phyloP scores from a whole-genome alignment of 2,113 vertebrate genomes.

The Antennarius striatus region DNA sequence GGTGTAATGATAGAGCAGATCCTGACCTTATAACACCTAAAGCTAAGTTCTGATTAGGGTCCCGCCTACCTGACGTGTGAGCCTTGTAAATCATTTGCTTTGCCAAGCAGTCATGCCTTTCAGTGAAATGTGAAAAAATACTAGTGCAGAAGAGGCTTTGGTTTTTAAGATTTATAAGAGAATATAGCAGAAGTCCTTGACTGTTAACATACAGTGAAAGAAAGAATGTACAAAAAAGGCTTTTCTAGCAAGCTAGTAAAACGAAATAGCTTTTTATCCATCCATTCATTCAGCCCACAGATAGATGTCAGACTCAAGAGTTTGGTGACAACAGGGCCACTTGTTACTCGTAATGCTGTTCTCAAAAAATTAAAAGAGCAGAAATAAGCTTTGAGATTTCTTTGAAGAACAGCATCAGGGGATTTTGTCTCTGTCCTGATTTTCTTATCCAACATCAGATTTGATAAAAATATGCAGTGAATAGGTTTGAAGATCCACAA shows the following conservation, averaged over 20 bases:
- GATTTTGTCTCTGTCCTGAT: background rate
- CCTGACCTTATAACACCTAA: constrained; percentile 1
- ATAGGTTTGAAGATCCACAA: too few species aligned
- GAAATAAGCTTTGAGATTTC: background rate
- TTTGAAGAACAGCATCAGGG: background rate
- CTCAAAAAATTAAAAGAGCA: background rate
- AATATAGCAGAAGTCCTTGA: background rate
- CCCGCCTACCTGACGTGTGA: background rate
- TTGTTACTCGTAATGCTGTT: background rate
- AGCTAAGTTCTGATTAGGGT: constrained; percentile 3
- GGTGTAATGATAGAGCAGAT: background rate
- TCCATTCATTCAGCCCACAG: background rate
- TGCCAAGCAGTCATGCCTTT: background rate
- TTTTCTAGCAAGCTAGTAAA: background rate
- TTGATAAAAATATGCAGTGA: too few species aligned
- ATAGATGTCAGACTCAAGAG: background rate
- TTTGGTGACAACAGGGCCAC: background rate
- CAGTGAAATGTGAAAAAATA: constrained; percentile 4
- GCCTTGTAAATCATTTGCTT: background rate
- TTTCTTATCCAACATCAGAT: background rate
- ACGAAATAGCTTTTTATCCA: background rate
- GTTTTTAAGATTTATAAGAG: background rate
- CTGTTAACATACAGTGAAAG: background rate
- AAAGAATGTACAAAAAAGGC: background rate
- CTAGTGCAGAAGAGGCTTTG: constrained; percentile 2